A percentile compares a stretch with the other conserved stretches of the same genome.
These are phyloP conservation scores for Rhagonycha lutea DNA, from an alignment of 2,888 invertebrate genomes.

Conservation along the genomic window DNA sequence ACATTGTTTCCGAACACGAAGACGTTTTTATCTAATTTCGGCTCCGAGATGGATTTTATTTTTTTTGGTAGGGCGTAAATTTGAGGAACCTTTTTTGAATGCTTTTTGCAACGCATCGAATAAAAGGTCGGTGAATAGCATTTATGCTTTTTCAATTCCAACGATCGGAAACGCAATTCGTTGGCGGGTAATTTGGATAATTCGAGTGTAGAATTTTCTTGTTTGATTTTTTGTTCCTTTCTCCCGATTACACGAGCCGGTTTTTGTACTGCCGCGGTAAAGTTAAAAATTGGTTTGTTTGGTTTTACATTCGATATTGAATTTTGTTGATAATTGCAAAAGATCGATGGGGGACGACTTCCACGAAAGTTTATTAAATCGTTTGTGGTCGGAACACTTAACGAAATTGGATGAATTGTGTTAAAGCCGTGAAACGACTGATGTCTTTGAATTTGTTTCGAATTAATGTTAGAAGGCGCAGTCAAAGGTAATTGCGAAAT, in stretches of 20 bases:
- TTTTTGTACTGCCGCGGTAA: constrained; percentile 13
- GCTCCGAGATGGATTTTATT: background rate
- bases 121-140: constrained; percentile 56
- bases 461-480: constrained; percentile 27
- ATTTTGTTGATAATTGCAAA: constrained; percentile 6
- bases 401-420: background rate
- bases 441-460: constrained; percentile 43
- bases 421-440: constrained; percentile 53
- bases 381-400: background rate
- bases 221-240: constrained; percentile 36
- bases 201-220: constrained; percentile 9
- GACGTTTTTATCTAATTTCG: constrained; percentile 14
- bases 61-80: constrained; percentile 50
- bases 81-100: constrained; percentile 50
- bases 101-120: constrained; percentile 54
- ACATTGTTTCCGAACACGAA: constrained; percentile 53
- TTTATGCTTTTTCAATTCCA: constrained; percentile 51
- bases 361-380: constrained; percentile 10
- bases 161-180: constrained; percentile 49
- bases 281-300: constrained; percentile 18
- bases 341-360: background rate
- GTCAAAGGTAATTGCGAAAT: constrained; percentile 3
- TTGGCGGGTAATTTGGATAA: constrained; percentile 22
- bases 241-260: constrained; percentile 40
- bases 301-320: constrained; percentile 6